Evolutionary conservation across 2,797 vertebrate species (phyloP).

Genomic region (Acanthornis magna): DNA sequence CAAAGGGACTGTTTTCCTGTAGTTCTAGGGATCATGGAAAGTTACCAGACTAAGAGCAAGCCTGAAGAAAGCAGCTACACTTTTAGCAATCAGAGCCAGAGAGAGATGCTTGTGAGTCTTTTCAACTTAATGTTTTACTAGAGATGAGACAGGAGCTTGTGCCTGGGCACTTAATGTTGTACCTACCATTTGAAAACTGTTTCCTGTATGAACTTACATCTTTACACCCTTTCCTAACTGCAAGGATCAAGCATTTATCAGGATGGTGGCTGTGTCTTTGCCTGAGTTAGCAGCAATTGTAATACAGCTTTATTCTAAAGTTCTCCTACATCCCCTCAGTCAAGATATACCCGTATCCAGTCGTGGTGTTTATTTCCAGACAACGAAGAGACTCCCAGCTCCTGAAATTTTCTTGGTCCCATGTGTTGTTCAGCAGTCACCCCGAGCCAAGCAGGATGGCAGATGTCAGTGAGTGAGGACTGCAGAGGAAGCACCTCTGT

Average conservation of each 20-base stretch:
- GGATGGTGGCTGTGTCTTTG: neutral
- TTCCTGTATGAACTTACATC: neutral
- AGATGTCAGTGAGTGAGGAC: neutral
- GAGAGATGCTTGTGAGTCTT: neutral
- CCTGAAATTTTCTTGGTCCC: neutral
- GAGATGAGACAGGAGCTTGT: neutral
- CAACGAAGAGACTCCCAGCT: neutral
- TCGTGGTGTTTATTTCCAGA: neutral
- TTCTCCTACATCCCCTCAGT: neutral
- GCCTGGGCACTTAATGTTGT: neutral
- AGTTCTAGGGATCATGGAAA: neutral
- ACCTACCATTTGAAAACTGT: neutral
- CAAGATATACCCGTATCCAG: neutral
- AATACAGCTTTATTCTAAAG: neutral
- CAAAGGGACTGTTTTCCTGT: neutral
- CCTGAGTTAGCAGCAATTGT: neutral
- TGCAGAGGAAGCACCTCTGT: neutral
- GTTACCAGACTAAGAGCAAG: neutral
- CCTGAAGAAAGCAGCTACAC: neutral
- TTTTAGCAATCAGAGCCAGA: neutral
- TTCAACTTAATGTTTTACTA: neutral
- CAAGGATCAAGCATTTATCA: neutral
- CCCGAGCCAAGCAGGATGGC: neutral
- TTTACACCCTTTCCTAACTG: neutral
- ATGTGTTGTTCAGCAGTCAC: neutral